Evolutionary conservation across 2,797 vertebrate genomes (phyloP).

Genomic region (Rachycentron canadum): DNA sequence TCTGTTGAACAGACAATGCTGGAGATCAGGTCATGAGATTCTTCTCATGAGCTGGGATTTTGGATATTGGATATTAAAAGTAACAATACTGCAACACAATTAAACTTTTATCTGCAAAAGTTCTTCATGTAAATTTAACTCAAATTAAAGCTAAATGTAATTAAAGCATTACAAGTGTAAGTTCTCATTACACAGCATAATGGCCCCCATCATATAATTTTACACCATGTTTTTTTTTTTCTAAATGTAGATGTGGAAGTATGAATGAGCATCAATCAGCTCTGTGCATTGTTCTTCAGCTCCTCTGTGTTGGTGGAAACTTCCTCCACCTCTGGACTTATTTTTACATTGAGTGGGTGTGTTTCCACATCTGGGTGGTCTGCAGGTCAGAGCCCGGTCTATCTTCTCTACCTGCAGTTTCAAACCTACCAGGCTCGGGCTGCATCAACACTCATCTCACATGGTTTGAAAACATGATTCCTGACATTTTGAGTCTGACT

Average conservation of each 20-base stretch:
- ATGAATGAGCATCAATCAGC: background rate
- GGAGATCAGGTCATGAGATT: background rate
- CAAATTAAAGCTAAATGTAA: too few relatives aligned
- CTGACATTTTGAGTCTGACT: too few relatives aligned
- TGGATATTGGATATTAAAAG: background rate
- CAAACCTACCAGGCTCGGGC: slow-evolving; percentile 2
- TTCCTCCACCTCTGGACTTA: background rate
- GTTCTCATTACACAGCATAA: too few relatives aligned
- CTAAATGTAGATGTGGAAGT: background rate
- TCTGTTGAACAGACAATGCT: background rate
- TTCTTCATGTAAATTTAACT: background rate
- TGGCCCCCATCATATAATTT: too few relatives aligned
- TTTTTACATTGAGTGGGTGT: slow-evolving; percentile 19
- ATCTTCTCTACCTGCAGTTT: slow-evolving; percentile 21
- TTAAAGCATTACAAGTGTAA: too few relatives aligned
- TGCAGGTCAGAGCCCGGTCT: slow-evolving; percentile 18
- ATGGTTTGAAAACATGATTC: too few relatives aligned
- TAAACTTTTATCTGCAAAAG: too few relatives aligned
- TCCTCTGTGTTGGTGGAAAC: background rate
- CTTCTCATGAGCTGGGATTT: background rate
- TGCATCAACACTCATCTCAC: background rate
- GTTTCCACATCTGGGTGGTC: slow-evolving; percentile 59
- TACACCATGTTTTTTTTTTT: too few relatives aligned
- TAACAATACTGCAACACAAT: too few relatives aligned
- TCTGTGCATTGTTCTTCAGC: background rate